phyloP scores from a whole-genome alignment of 2,113 vertebrate genomes.

The Sorex fumeus region DNA sequence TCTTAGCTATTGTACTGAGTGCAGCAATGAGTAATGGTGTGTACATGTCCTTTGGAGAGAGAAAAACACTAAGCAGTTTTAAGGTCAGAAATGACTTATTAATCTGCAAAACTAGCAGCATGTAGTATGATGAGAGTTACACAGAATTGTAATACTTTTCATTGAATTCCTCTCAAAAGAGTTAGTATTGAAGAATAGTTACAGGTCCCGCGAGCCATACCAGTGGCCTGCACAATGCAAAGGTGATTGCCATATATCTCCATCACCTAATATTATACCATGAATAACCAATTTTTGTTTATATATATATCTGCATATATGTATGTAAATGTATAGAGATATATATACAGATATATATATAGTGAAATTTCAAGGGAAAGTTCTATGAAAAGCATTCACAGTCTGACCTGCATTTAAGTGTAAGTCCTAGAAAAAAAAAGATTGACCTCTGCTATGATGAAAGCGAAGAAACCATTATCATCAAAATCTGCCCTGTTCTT shows the following conservation, averaged over 20 bases:
- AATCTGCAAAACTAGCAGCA: not conserved
- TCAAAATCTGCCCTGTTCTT: not conserved
- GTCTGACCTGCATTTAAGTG: not conserved
- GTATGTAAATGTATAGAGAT: no score
- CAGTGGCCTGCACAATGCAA: not conserved
- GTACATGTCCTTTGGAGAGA: no score
- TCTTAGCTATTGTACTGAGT: no score
- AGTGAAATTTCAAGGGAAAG: not conserved
- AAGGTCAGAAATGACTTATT: not conserved
- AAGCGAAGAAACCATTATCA: not conserved
- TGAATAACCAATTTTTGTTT: not conserved
- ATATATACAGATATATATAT: not conserved
- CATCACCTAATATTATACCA: not conserved
- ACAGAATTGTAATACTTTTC: not conserved
- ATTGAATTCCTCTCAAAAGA: slow-evolving; percentile 7
- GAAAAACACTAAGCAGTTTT: no score
- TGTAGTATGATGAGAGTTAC: not conserved
- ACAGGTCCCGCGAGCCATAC: not conserved
- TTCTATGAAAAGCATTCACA: not conserved
- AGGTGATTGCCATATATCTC: slow-evolving; percentile 23
- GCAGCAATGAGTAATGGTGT: no score
- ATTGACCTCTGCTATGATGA: not conserved
- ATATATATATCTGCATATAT: no score
- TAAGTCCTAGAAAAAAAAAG: not conserved
- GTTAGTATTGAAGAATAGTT: not conserved